Conservation (phyloP, 2,888 invertebrate species). For the Cephus pulcher region DNA sequence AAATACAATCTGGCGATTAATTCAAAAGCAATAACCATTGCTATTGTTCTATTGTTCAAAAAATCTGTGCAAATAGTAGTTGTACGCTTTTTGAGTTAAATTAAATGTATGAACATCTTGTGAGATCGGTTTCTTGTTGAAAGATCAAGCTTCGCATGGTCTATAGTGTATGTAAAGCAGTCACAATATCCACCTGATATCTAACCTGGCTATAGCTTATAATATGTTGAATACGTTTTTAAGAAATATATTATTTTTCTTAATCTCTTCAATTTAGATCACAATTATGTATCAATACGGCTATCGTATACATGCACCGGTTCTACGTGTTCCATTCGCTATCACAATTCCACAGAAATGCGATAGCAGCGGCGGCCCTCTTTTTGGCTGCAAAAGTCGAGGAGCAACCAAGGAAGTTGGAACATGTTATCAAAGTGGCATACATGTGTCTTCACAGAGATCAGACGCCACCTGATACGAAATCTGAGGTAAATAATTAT, state of each 20-base stretch:
- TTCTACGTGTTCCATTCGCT: conserved; percentile 99
- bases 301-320: conserved; percentile 99
- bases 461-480: conserved; percentile 74
- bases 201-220: too few species aligned
- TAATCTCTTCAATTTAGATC: conserved; percentile 71
- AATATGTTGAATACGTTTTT: too few species aligned
- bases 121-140: too few species aligned
- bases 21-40: too few species aligned
- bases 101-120: too few species aligned
- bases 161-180: too few species aligned
- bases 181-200: too few species aligned
- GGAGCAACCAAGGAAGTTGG: conserved; percentile 97
- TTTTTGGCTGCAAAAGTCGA: conserved; percentile 99
- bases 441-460: conserved; percentile 87
- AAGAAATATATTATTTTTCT: conserved; percentile 39
- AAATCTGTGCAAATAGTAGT: too few species aligned
- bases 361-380: conserved; percentile 93
- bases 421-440: conserved; percentile 95
- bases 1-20: too few species aligned
- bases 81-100: too few species aligned
- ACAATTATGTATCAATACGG: conserved; percentile 98
- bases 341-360: conserved; percentile 93
- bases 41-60: too few species aligned
- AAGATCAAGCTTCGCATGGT: too few species aligned
- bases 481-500: conserved; percentile 75